phyloP scores from a whole-genome alignment of 2,888 invertebrate genomes.

The Diplolepis rosae region DNA sequence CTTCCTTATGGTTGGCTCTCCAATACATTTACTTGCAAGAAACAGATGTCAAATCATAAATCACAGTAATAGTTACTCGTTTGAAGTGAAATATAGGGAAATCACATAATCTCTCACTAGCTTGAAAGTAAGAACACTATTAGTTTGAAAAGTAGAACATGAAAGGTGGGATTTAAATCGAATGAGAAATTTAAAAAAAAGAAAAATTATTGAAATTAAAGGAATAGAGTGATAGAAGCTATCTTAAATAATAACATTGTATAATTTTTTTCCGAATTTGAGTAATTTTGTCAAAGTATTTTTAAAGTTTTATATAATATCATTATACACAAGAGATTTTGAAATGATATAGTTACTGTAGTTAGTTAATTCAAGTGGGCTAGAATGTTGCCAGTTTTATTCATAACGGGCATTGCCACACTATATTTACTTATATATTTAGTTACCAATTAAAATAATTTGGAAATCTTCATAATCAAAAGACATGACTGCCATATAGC shows the following conservation, averaged over 20 bases:
- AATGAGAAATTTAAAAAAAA: not conserved
- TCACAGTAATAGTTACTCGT: not conserved
- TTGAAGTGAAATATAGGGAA: not conserved
- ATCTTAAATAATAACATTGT: not conserved
- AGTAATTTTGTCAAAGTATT: not conserved
- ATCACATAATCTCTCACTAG: not conserved
- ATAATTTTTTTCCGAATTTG: not conserved
- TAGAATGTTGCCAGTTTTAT: conserved; percentile 28
- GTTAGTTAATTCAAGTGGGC: conserved; percentile 17
- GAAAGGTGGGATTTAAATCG: not conserved
- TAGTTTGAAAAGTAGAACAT: not conserved
- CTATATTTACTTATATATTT: not conserved
- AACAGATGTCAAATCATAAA: not conserved
- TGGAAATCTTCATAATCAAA: not conserved
- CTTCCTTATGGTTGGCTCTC: not conserved
- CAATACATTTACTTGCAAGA: too few species aligned
- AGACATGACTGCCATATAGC: not conserved
- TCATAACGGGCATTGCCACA: conserved; percentile 5
- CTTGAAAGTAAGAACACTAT: not conserved
- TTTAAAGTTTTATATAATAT: not conserved
- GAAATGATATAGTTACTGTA: not conserved
- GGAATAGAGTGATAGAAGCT: not conserved
- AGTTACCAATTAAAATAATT: not conserved
- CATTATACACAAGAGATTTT: not conserved
- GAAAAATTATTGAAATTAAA: not conserved